These are phyloP conservation scores for Gila orcuttii DNA, from an alignment of 2,113 vertebrate species.

Conservation along the genomic window DNA sequence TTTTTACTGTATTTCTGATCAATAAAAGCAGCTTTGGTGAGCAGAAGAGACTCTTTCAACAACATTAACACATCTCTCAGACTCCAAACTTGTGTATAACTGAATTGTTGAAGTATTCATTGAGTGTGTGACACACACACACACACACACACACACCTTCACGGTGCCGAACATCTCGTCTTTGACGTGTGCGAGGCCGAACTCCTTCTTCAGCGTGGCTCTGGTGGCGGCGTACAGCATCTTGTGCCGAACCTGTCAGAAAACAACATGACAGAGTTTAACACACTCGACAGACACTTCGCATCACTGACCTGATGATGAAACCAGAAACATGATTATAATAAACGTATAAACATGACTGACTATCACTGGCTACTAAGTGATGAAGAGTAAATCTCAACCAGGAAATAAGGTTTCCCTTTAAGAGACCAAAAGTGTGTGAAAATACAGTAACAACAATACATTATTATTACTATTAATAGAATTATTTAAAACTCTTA, in stretches of 20 bases:
- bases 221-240: slow-evolving; percentile 97
- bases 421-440: not conserved
- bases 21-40: not conserved
- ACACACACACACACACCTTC: too few relatives aligned
- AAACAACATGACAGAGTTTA: slow-evolving; percentile 2
- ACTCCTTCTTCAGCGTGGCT: slow-evolving; percentile 95
- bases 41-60: not conserved
- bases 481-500: too few relatives aligned
- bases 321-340: too few relatives aligned
- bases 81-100: not conserved
- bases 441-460: too few relatives aligned
- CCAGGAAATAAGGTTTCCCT: not conserved
- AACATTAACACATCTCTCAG: not conserved
- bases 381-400: too few relatives aligned
- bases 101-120: too few relatives aligned
- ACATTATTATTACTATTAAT: too few relatives aligned
- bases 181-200: slow-evolving; percentile 95
- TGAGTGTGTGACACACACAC: too few relatives aligned
- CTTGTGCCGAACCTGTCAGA: slow-evolving; percentile 89
- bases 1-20: not conserved
- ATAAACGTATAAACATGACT: too few relatives aligned
- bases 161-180: slow-evolving; percentile 92
- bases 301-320: too few relatives aligned
- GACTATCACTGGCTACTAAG: too few relatives aligned
- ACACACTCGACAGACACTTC: not conserved